Evolutionary conservation across 1,140 invertebrate species (phyloP).

Genomic region (Bombus difficillimus): DNA sequence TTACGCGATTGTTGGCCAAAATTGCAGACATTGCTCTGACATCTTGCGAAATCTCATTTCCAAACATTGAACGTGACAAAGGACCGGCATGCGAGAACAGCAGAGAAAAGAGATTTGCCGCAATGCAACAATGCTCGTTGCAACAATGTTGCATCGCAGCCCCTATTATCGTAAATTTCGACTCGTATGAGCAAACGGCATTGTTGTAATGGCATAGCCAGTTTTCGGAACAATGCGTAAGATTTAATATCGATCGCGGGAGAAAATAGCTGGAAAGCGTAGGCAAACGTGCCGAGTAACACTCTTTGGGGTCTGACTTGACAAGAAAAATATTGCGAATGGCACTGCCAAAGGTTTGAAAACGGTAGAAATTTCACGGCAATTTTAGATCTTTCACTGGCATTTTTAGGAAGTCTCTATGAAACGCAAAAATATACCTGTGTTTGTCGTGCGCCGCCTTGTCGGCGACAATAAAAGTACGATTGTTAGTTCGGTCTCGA

Average conservation of each 20-base stretch:
- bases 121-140: too few species aligned
- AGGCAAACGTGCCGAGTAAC: neutral
- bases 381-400: neutral
- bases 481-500: neutral
- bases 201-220: too few species aligned
- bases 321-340: neutral
- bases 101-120: too few species aligned
- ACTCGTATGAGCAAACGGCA: too few species aligned
- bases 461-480: neutral
- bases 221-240: neutral
- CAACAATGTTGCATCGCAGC: too few species aligned
- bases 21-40: neutral
- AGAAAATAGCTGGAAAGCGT: neutral
- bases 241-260: neutral
- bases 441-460: neutral
- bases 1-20: neutral
- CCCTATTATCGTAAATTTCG: neutral
- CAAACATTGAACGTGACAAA: neutral
- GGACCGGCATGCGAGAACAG: too few species aligned
- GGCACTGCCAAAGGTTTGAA: slow-evolving; percentile 4
- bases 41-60: neutral
- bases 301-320: neutral
- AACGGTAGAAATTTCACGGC: neutral
- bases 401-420: neutral
- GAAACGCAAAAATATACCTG: neutral